Evolutionary conservation across 2,888 invertebrate genomes (phyloP).

Genomic region (Drosophila kokeensis): DNA sequence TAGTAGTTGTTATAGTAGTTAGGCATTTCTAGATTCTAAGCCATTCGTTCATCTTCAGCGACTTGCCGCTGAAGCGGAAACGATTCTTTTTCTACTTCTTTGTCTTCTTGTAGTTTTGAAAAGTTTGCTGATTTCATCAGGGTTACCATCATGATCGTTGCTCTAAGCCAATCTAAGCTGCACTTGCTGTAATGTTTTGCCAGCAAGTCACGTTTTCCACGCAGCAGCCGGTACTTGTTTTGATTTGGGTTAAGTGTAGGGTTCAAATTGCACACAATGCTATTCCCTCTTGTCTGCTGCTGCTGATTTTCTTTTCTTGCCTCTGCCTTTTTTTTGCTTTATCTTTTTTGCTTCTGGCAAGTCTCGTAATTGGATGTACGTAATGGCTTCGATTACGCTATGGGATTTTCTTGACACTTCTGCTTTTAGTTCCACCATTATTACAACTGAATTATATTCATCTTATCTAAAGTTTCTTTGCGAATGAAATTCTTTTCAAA

Average conservation of each 20-base stretch:
- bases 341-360: constrained; percentile 7
- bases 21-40: constrained; percentile 55
- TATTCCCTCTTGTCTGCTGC: constrained; percentile 1
- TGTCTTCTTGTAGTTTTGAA: constrained; percentile 3
- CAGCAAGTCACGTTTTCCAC: constrained; percentile 66
- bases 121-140: constrained; percentile 46
- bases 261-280: constrained; percentile 50
- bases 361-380: constrained; percentile 32
- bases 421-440: neutral
- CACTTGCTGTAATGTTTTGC: constrained; percentile 48
- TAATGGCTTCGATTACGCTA: constrained; percentile 37
- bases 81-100: constrained; percentile 38
- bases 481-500: neutral
- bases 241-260: constrained; percentile 77
- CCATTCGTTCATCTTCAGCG: constrained; percentile 77
- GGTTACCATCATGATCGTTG: constrained; percentile 32
- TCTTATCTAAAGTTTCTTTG: neutral
- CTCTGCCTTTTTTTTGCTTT: no score
- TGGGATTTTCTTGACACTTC: neutral
- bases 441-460: neutral
- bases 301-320: neutral
- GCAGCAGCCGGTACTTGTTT: constrained; percentile 45
- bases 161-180: constrained; percentile 19
- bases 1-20: constrained; percentile 7
- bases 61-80: constrained; percentile 75